Evolutionary conservation across 2,797 vertebrate species (phyloP), one percentile per base, ranked within the genome.

Genomic region (Oryzias dopingdopingensis): DNA sequence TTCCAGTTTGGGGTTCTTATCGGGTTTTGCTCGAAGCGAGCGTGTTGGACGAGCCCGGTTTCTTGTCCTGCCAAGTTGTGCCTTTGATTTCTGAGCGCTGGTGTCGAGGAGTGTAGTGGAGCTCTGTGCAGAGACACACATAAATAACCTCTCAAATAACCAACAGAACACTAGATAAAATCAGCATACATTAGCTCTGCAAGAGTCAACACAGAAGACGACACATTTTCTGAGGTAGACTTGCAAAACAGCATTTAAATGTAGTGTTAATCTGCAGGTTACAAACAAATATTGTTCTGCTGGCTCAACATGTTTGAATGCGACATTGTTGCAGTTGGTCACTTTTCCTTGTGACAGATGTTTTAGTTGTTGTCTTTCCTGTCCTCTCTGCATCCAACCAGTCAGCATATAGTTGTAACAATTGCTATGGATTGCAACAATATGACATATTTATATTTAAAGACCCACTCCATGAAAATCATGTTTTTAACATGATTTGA

Each of bases 91-190:
- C 70, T 92, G 92, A 0, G 85, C 90, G 0, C 89, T 92, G 54
- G 89, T 96, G 83, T 97, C 94, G 14, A 98, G 91, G 22, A 94
- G 77, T 24, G 90, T 80, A 17, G 79, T 48, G 1, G 91, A 89
- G 77, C 86, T 90, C 96, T 98, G 75, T 43, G 43, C 14, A 60
- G 42, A 61, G 14, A 70, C 5, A 71, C 52, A 67, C 20, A 79
- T 5, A 58, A 17, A 63, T 10, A 60, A 46, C 24, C 32, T 12
- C 10, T 15, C n/a, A 26, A 43, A 23, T 20, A 15, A 59, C n/a
- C 6, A 44, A 43, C 18, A 43, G 10, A 41, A 44, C 3, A 4
- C 23, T 14, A 4, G 22, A 4, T 18, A 10, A 4, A 23, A 20
- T 42, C 51, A 32, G 41, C 13, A 70, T 13, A 49, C n/a, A 20